Evolutionary conservation across 2,888 invertebrate species (phyloP), one percentile per base, ranked within the genome.

Genomic region (Hoplodrina blanda): DNA sequence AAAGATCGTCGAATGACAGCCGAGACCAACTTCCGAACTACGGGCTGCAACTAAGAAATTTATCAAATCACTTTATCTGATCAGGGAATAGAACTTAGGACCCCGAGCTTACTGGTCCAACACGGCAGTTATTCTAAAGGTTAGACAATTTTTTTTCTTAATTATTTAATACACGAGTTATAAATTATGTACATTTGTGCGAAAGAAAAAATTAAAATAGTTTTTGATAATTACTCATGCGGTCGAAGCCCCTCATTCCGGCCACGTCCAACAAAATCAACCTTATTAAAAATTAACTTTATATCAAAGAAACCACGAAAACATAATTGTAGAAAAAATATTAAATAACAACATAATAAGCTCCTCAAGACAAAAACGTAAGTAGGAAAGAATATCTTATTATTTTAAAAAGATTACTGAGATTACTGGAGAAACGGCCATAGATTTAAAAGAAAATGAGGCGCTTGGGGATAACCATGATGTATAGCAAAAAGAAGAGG

Each of bases 401-500:
- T 71, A 69, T 80, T 69, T 79, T 62, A 74, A 73, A 74, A 63
- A 81, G 65, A 76, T 81, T 78, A 62, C 71, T 57, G 46, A 75
- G 80, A 69, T 69, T 76, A 80, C 63, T 52, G 65, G 49, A 65
- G 53, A 71, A 79, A 56, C 68, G 64, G 61, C 56, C 62, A 62
- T 68, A 66, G 69, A 77, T 79, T 85, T 73, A 69, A 75, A 79
- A 82, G 77, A 71, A 80, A 83, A 80, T 79, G 60, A 74, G 74
- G 46, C 59, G 62, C 44, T 44, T 20, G 49, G 52, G 56, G 54
- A 17, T 37, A 55, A n/a, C 60, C 41, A 3, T 41, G 62, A 78
- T 67, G 25, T 63, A 62, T 10, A 67, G 20, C 15, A n/a, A 62
- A 49, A 50, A 46, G 75, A 75, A 78, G 55, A 2, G 64, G 30